Conservation (phyloP, 2,113 vertebrate genomes). For the Rana temporaria region DNA sequence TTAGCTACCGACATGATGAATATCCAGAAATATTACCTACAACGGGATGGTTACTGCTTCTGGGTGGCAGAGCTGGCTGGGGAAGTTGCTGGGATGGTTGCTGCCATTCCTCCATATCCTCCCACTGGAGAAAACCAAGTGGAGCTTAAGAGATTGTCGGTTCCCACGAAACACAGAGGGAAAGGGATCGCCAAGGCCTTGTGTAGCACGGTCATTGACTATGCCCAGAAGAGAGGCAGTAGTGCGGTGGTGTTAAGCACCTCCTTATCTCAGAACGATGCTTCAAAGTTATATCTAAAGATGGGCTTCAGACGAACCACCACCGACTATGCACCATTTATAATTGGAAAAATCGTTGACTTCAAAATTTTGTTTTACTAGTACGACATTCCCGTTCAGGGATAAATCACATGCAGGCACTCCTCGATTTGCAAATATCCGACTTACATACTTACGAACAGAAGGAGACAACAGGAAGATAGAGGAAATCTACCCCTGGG, state of each 20-base stretch:
- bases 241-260: constrained; percentile 65
- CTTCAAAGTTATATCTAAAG: constrained; percentile 62
- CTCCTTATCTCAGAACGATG: constrained; percentile 57
- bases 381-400: background rate
- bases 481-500: too few species aligned
- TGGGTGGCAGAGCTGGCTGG: constrained; percentile 61
- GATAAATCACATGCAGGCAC: background rate
- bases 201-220: constrained; percentile 59
- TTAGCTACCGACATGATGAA: constrained; percentile 57
- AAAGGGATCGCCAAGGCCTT: constrained; percentile 66
- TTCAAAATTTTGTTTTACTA: constrained; percentile 56
- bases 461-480: too few species aligned
- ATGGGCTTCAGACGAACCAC: constrained; percentile 61
- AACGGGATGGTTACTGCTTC: constrained; percentile 52
- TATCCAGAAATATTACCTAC: constrained; percentile 50
- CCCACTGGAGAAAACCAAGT: constrained; percentile 48
- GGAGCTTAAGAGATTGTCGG: constrained; percentile 64
- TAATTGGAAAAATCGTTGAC: background rate
- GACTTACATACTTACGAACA: too few species aligned
- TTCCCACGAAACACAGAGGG: constrained; percentile 61
- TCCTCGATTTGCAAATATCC: too few species aligned
- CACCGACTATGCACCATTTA: rapidly evolving
- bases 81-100: constrained; percentile 63
- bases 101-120: rapidly evolving
- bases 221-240: constrained; percentile 58